Percentiles rank a stretch among this genome's conserved stretches.
phyloP scores from a whole-genome alignment of 2,113 vertebrate species.

The Neoarius graeffei region DNA sequence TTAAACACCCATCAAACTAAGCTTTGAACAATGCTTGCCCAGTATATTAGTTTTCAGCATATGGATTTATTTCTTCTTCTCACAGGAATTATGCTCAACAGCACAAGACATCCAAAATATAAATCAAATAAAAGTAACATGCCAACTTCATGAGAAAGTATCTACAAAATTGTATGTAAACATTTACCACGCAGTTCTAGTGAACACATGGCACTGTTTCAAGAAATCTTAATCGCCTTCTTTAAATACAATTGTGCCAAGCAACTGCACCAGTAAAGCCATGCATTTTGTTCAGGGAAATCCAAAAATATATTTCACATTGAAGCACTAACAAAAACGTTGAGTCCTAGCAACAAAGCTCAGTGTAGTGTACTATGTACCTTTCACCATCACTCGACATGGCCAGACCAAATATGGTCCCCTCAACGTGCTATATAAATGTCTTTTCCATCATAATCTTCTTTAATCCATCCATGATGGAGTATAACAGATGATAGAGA shows the following conservation, averaged over 20 bases:
- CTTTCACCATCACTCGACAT: not conserved
- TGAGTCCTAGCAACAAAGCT: not conserved
- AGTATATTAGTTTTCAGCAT: not conserved
- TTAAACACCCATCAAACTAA: not conserved
- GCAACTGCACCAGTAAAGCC: not conserved
- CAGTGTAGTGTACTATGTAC: not conserved
- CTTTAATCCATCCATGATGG: constrained; percentile 53
- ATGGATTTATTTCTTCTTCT: not conserved
- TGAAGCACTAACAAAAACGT: not conserved
- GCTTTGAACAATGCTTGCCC: not conserved
- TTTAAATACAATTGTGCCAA: not conserved
- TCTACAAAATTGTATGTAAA: not conserved
- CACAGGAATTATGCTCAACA: not conserved
- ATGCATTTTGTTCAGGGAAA: not conserved
- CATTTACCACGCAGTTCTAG: not conserved
- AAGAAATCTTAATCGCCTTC: not conserved
- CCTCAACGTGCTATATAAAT: not conserved
- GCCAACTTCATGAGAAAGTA: not conserved
- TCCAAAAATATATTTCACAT: not conserved
- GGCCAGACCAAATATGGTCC: not conserved
- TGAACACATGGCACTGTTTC: not conserved
- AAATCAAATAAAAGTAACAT: not conserved
- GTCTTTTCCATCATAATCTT: constrained; percentile 51
- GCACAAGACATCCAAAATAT: constrained; percentile 11
- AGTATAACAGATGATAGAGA: constrained; percentile 46